phyloP scores from a whole-genome alignment of 2,888 invertebrate genomes.

The Notodonta dromedarius region DNA sequence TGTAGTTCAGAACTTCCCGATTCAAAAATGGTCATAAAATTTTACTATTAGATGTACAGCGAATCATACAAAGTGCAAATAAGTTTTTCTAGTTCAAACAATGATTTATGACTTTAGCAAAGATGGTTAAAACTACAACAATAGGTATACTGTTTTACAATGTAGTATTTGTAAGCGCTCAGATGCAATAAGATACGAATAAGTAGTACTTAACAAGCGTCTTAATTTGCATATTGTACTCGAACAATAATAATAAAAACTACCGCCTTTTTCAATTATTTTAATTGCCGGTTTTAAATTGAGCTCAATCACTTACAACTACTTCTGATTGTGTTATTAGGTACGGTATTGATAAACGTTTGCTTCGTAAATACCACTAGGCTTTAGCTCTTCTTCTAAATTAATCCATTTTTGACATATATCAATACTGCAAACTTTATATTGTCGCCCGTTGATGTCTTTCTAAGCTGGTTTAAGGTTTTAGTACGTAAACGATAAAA shows the following conservation, averaged over 20 bases:
- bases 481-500: no score
- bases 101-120: slow-evolving; percentile 34
- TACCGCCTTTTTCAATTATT: slow-evolving; percentile 27
- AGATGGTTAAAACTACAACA: slow-evolving; percentile 13
- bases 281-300: slow-evolving; percentile 12
- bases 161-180: slow-evolving; percentile 9
- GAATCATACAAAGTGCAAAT: slow-evolving; percentile 30
- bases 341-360: no score
- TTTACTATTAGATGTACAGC: slow-evolving; percentile 20
- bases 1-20: background rate
- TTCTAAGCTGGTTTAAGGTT: no score
- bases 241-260: slow-evolving; percentile 33
- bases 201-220: slow-evolving; percentile 22
- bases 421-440: no score
- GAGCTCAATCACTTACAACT: no score
- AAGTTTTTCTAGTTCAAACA: slow-evolving; percentile 25
- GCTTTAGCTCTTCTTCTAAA: no score
- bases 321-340: no score
- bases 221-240: slow-evolving; percentile 29
- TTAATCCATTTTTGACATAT: no score
- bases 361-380: no score
- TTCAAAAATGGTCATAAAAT: slow-evolving; percentile 1
- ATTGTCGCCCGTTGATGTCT: no score
- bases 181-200: slow-evolving; percentile 18
- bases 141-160: slow-evolving; percentile 25